A percentile compares a stretch with the other conserved stretches of the same genome.
Conservation (phyloP, 2,113 vertebrate genomes). For the Prolemur simus region DNA sequence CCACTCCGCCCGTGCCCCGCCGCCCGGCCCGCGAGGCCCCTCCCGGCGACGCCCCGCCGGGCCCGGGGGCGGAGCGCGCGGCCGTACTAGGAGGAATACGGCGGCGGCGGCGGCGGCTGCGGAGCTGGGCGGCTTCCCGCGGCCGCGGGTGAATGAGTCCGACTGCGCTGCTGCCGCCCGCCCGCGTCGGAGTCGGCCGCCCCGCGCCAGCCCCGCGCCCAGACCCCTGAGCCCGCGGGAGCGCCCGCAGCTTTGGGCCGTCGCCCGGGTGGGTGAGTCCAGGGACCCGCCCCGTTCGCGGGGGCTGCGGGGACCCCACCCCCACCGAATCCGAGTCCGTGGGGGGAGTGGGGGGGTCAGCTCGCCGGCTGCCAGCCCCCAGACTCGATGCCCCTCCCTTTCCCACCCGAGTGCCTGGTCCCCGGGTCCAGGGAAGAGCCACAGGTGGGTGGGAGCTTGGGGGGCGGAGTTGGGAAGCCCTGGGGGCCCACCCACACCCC, state of each 20-base stretch:
- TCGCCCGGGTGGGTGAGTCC: not conserved
- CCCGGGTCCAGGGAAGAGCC: conserved; percentile 6
- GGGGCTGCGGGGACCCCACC: not conserved
- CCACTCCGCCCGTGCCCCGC: not conserved
- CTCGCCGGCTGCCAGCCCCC: not conserved
- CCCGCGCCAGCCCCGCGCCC: not conserved
- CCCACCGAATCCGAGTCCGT: not conserved
- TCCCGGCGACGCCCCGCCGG: not conserved
- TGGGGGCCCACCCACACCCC: not conserved
- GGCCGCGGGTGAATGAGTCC: conserved; percentile 39
- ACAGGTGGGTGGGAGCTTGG: conserved; percentile 70
- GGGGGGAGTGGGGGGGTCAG: not conserved
- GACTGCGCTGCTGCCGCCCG: conserved; percentile 46
- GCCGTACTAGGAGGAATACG: conserved; percentile 62
- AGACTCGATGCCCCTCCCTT: not conserved
- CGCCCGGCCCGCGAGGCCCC: not conserved
- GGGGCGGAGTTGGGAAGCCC: conserved; percentile 29
- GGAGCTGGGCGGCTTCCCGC: conserved; percentile 69
- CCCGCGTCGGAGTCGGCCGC: not conserved
- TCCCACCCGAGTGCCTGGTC: not conserved
- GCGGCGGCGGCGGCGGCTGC: conserved; percentile 67
- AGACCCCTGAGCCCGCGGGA: not conserved
- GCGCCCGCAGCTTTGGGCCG: not conserved
- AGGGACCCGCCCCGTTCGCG: not conserved
- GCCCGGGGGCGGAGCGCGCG: not conserved